phyloP scores from a whole-genome alignment of 64 coral and sea anemone species.

The Actinia equina region DNA sequence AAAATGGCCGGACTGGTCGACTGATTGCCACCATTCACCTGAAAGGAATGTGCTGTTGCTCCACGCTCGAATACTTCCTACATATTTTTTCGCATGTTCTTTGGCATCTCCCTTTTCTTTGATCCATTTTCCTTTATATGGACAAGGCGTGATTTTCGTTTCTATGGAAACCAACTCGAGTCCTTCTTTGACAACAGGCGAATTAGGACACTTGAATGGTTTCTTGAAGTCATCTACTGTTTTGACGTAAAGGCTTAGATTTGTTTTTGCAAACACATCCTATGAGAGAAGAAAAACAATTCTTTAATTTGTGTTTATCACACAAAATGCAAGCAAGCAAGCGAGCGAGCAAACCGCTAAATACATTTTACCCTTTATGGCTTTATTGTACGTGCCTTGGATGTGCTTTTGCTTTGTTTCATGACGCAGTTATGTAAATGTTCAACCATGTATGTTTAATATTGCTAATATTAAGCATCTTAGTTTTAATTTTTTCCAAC shows the following conservation, averaged over 20 bases:
- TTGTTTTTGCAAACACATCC: slow-evolving; percentile 63
- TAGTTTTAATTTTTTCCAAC: no score
- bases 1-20: no score
- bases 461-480: no score
- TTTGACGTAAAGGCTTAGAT: slow-evolving; percentile 23
- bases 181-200: slow-evolving; percentile 48
- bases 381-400: no score
- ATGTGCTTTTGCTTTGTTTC: no score
- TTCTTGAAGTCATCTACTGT: slow-evolving; percentile 61
- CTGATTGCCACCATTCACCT: background rate
- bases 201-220: slow-evolving; percentile 37
- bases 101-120: slow-evolving; percentile 48
- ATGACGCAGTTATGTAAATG: no score
- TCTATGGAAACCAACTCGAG: slow-evolving; percentile 70
- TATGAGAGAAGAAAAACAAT: background rate
- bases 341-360: no score
- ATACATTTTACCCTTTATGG: no score
- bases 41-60: slow-evolving; percentile 47
- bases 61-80: slow-evolving; percentile 44
- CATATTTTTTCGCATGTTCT: slow-evolving; percentile 28
- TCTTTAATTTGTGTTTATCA: no score
- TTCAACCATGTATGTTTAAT: no score
- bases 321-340: no score
- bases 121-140: slow-evolving; percentile 50
- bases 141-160: slow-evolving; percentile 49